Conservation (phyloP, 2,888 invertebrate genomes). For the Dioctria rufipes region DNA sequence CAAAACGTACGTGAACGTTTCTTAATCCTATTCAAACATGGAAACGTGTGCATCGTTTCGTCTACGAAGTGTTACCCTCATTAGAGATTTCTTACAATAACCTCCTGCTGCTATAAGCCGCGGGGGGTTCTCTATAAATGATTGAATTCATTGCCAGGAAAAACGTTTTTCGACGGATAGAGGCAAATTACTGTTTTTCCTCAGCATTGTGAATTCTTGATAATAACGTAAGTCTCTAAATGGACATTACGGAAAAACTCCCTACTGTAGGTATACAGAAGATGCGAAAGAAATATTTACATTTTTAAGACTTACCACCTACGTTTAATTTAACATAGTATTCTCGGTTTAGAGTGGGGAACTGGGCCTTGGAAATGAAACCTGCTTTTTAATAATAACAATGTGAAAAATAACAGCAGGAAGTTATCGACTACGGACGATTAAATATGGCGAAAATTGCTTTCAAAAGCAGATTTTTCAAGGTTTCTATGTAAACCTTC, state of each 20-base stretch:
- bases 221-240: constrained; percentile 42
- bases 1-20: constrained; percentile 36
- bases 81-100: constrained; percentile 50
- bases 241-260: constrained; percentile 22
- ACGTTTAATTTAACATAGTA: not conserved
- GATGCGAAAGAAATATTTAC: constrained; percentile 9
- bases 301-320: constrained; percentile 2
- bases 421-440: constrained; percentile 31
- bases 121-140: constrained; percentile 28
- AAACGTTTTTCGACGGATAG: not conserved
- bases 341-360: constrained; percentile 1
- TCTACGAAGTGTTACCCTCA: constrained; percentile 51
- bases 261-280: not conserved
- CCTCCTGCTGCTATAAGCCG: constrained; percentile 35
- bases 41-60: constrained; percentile 33
- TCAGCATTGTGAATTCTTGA: constrained; percentile 45
- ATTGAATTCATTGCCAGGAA: constrained; percentile 42
- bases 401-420: constrained; percentile 36
- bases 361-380: not conserved
- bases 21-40: constrained; percentile 55
- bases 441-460: not conserved
- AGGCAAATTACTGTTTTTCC: constrained; percentile 30
- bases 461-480: no score
- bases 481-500: no score
- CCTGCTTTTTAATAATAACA: not conserved